A percentile compares a stretch with the other conserved stretches of the same genome.
phyloP scores from a whole-genome alignment of 1,140 invertebrate genomes.

The Drosophila prosaltans region DNA sequence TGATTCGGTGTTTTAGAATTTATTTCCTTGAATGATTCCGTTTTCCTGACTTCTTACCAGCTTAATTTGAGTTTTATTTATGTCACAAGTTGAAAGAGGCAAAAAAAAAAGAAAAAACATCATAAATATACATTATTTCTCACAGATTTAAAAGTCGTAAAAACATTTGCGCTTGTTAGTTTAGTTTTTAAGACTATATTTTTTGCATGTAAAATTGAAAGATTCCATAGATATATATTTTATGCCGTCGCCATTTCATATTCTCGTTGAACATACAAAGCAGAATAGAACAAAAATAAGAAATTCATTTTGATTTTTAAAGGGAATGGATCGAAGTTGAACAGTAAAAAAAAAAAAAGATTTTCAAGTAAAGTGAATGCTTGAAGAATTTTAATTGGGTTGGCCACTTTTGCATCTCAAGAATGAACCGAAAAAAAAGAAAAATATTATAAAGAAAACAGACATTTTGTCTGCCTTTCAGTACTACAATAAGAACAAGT shows the following conservation, averaged over 20 bases:
- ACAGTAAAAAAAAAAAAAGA: slow-evolving; percentile 5
- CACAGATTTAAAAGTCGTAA: slow-evolving; percentile 53
- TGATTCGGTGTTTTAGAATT: neutral
- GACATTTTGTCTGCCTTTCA: slow-evolving; percentile 68
- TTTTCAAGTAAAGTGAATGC: slow-evolving; percentile 72
- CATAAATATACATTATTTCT: slow-evolving; percentile 48
- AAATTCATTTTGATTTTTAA: slow-evolving; percentile 6
- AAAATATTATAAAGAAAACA: slow-evolving; percentile 66
- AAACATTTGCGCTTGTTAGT: slow-evolving; percentile 34
- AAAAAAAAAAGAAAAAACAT: slow-evolving; percentile 46
- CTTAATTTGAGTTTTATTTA: slow-evolving; percentile 44
- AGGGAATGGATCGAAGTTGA: neutral
- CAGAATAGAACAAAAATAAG: neutral
- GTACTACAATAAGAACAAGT: slow-evolving; percentile 15
- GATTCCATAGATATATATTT: slow-evolving; percentile 17
- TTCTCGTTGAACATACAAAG: neutral
- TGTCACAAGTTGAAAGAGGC: slow-evolving; percentile 42
- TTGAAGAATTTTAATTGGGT: slow-evolving; percentile 74
- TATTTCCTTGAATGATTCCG: neutral
- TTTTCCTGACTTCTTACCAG: slow-evolving; percentile 15
- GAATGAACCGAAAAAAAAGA: slow-evolving; percentile 30
- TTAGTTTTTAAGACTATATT: slow-evolving; percentile 22
- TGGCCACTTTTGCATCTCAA: slow-evolving; percentile 74
- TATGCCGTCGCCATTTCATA: slow-evolving; percentile 54
- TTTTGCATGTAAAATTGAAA: slow-evolving; percentile 37